Evolutionary conservation across 2,113 vertebrate species (phyloP).

Genomic region (Athene cunicularia): DNA sequence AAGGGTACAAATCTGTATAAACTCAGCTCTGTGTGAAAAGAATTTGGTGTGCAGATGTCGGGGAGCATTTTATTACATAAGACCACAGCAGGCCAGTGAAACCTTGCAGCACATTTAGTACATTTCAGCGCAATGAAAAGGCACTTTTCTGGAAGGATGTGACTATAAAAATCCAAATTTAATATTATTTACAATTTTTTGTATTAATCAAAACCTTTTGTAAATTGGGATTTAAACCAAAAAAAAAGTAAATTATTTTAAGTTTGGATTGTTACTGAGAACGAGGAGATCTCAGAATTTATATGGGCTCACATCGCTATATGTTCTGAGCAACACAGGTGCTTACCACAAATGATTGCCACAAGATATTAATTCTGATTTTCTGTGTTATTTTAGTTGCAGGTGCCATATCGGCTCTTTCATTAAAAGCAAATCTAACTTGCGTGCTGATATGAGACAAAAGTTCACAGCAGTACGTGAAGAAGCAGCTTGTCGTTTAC

Average conservation of each 20-base stretch:
- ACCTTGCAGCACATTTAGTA: neutral
- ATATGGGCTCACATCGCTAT: neutral
- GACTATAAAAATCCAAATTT: neutral
- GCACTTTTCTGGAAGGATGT: neutral
- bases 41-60: neutral
- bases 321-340: neutral
- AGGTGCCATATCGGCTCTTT: constrained; percentile 17
- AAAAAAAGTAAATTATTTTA: neutral
- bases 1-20: neutral
- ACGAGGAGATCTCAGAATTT: neutral
- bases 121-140: neutral
- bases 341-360: neutral
- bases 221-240: neutral
- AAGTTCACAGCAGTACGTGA: constrained; percentile 66
- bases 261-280: neutral
- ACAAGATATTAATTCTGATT: neutral
- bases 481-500: constrained; percentile 65
- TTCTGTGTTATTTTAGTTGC: neutral
- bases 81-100: neutral
- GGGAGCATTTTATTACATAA: neutral
- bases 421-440: constrained; percentile 51
- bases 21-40: neutral
- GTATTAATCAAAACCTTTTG: neutral
- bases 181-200: neutral
- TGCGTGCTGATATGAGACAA: constrained; percentile 45